phyloP scores from a whole-genome alignment of 2,888 invertebrate genomes.

The Entomobrya multifasciata region DNA sequence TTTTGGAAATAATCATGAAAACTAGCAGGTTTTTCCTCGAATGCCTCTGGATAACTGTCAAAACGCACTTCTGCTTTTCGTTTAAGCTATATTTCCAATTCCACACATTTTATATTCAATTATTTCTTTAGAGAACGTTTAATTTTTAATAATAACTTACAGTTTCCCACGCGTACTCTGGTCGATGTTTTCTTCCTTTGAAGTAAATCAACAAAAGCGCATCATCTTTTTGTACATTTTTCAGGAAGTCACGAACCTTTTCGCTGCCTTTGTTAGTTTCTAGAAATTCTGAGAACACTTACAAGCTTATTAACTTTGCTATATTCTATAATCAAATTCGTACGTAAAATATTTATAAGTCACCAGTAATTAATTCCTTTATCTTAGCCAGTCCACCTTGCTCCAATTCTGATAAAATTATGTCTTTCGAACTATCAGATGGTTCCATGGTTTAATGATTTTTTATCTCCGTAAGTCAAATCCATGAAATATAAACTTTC shows the following conservation, averaged over 20 bases:
- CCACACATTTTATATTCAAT: too few relatives aligned
- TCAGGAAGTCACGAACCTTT: neutral
- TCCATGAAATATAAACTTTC: too few relatives aligned
- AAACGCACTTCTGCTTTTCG: conserved; percentile 17
- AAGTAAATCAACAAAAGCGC: neutral
- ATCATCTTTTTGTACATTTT: conserved; percentile 19
- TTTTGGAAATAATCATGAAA: neutral
- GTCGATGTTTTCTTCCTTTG: conserved; percentile 25
- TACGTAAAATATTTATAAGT: too few relatives aligned
- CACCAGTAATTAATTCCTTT: too few relatives aligned
- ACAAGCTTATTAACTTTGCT: too few relatives aligned
- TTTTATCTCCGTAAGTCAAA: too few relatives aligned
- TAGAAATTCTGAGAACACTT: too few relatives aligned
- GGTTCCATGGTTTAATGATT: too few relatives aligned
- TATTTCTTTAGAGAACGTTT: neutral
- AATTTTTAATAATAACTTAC: neutral
- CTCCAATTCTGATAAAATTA: too few relatives aligned
- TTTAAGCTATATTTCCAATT: neutral
- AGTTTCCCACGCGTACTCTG: neutral
- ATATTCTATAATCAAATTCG: too few relatives aligned
- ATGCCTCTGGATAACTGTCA: conserved; percentile 16
- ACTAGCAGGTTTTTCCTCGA: neutral
- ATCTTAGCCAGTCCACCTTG: too few relatives aligned
- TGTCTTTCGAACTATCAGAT: too few relatives aligned
- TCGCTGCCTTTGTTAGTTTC: conserved; percentile 5